phyloP scores from a whole-genome alignment of 2,888 invertebrate species.

The Epicampocera succincta region DNA sequence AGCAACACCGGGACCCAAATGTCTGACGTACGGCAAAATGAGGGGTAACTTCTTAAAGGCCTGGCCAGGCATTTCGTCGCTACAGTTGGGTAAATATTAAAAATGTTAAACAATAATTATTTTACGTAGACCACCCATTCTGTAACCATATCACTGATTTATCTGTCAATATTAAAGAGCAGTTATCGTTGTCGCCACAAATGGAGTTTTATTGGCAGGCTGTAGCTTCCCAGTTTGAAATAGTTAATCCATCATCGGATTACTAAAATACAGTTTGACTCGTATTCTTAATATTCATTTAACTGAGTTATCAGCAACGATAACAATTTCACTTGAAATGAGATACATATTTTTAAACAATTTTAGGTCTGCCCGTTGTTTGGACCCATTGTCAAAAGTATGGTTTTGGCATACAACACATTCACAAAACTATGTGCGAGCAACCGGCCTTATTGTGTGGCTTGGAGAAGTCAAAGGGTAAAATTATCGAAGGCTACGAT shows the following conservation, averaged over 20 bases:
- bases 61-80: constrained; percentile 88
- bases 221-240: no score
- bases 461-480: constrained; percentile 85
- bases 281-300: no score
- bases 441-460: constrained; percentile 86
- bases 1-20: constrained; percentile 85
- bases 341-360: neutral
- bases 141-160: no score
- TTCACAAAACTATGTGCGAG: constrained; percentile 84
- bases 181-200: no score
- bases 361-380: constrained; percentile 85
- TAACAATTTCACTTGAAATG: neutral
- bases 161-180: no score
- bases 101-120: no score
- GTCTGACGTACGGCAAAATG: constrained; percentile 78
- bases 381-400: constrained; percentile 86
- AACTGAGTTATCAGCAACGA: no score
- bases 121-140: no score
- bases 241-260: no score
- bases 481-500: constrained; percentile 85
- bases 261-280: no score
- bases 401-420: constrained; percentile 83
- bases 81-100: constrained; percentile 85
- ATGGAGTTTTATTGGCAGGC: no score
- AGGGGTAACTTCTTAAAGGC: constrained; percentile 86